These are phyloP conservation scores for Zaprionus davidi DNA, from an alignment of 1,140 invertebrate genomes.

Conservation along the genomic window DNA sequence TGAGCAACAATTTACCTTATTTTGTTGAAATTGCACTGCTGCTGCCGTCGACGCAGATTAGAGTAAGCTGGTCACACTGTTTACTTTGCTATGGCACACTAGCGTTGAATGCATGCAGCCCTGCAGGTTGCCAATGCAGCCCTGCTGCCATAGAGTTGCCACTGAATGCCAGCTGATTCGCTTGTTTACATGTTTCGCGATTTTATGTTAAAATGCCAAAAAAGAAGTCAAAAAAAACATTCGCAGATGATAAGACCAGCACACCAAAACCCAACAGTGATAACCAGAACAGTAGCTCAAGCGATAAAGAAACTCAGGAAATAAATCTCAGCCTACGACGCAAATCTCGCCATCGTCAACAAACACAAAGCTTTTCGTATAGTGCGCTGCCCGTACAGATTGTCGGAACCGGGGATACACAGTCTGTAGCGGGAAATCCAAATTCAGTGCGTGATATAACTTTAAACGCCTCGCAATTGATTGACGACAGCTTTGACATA, in stretches of 20 bases:
- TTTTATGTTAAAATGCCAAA: conserved; percentile 42
- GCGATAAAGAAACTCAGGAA: conserved; percentile 42
- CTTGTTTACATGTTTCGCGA: conserved; percentile 24
- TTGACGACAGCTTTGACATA: conserved; percentile 56
- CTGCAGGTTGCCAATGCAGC: conserved; percentile 15
- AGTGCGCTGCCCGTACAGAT: conserved; percentile 52
- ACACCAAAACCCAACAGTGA: conserved; percentile 1
- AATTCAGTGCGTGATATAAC: conserved; percentile 49
- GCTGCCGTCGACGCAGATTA: conserved; percentile 36
- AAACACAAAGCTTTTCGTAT: conserved; percentile 41
- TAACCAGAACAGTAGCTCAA: conserved; percentile 26
- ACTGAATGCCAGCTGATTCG: conserved; percentile 15
- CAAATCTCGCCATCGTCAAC: conserved; percentile 27
- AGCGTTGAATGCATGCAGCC: not conserved
- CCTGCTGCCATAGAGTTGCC: conserved; percentile 16
- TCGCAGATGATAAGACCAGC: not conserved
- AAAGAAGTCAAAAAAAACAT: not conserved
- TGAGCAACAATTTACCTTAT: conserved; percentile 74
- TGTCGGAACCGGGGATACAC: conserved; percentile 17
- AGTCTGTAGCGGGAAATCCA: not conserved
- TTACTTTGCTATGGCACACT: not conserved
- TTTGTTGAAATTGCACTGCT: conserved; percentile 77
- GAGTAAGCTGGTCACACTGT: conserved; percentile 52
- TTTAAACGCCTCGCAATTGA: conserved; percentile 41
- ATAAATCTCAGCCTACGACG: conserved; percentile 49